Evolutionary conservation across 2,888 invertebrate genomes (phyloP).

Genomic region (Sclerodermus sp.): DNA sequence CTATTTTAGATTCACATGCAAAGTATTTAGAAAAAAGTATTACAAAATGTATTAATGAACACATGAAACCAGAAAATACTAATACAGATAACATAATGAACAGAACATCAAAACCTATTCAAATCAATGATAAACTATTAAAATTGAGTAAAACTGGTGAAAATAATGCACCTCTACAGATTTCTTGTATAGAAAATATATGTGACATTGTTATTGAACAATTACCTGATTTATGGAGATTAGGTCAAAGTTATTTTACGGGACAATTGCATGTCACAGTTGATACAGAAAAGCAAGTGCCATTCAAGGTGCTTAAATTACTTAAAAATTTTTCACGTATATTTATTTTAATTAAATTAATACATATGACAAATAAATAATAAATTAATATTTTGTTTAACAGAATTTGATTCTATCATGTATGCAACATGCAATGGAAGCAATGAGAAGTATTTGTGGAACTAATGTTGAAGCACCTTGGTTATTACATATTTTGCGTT

Average conservation of each 20-base stretch:
- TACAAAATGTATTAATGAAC: slow-evolving; percentile 42
- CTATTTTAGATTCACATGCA: slow-evolving; percentile 47
- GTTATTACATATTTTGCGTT: slow-evolving; percentile 79
- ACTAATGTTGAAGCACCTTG: slow-evolving; percentile 62
- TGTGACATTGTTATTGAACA: slow-evolving; percentile 74
- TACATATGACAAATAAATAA: no score
- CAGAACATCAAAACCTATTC: slow-evolving; percentile 33
- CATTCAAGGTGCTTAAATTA: slow-evolving; percentile 68
- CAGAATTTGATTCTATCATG: slow-evolving; percentile 51
- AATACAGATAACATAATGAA: slow-evolving; percentile 34
- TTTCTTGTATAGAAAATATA: slow-evolving; percentile 78
- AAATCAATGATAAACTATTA: slow-evolving; percentile 35
- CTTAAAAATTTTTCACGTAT: slow-evolving; percentile 1
- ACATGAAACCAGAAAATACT: slow-evolving; percentile 35
- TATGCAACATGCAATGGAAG: slow-evolving; percentile 61
- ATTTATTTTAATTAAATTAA: neutral
- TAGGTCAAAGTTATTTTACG: slow-evolving; percentile 92
- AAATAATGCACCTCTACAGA: slow-evolving; percentile 66
- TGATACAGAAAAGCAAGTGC: slow-evolving; percentile 71
- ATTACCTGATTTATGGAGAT: slow-evolving; percentile 92
- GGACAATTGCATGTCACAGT: slow-evolving; percentile 79
- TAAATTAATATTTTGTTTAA: neutral
- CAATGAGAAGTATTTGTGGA: slow-evolving; percentile 51
- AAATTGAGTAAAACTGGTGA: slow-evolving; percentile 46
- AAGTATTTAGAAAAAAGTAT: slow-evolving; percentile 50